Percentiles rank a stretch among this genome's conserved stretches.
Conservation (phyloP, 2,113 vertebrate genomes). For the chimpanzee (Pan troglodytes) region NHGRI_mPanTro3-v2.1_pri NC_072398.2:191521501-191522000, state of each 20-base stretch:
- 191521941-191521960: not conserved
- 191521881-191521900: constrained; percentile 95
- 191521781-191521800: constrained; percentile 99
- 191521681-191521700: not conserved
- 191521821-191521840: constrained; percentile 94
- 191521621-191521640: not conserved
- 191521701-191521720: not conserved
- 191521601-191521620: not conserved
- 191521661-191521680: not conserved
- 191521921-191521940: not conserved
- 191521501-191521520: not conserved
- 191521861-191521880: constrained; percentile 92
- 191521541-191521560: not conserved
- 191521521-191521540: not conserved
- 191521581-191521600: not conserved
- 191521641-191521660: not conserved
- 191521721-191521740: accelerated
- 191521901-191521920: constrained; percentile 93
- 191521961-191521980: not conserved
- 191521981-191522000: not conserved
- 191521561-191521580: not conserved
- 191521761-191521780: constrained; percentile 95
- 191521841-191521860: constrained; percentile 96
- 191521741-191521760: not conserved
- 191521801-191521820: constrained; percentile 98